These are phyloP conservation scores for Selenia dentaria DNA, from an alignment of 2,888 invertebrate genomes.

Conservation along the genomic window DNA sequence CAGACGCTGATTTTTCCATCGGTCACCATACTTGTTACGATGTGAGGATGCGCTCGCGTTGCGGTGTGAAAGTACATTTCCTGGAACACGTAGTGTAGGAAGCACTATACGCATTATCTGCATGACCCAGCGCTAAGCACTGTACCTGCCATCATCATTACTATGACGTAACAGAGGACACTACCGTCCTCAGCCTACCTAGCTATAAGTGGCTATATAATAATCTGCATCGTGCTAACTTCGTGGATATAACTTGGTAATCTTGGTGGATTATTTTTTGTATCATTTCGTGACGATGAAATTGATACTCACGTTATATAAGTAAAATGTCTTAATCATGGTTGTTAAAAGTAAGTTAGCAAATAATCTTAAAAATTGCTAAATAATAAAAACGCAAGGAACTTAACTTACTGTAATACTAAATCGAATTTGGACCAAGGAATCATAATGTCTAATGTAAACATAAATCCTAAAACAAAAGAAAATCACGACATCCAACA, in stretches of 20 bases:
- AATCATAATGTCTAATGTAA: too few species aligned
- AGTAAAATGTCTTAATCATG: neutral
- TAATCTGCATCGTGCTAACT: slow-evolving; percentile 3
- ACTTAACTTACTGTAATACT: too few species aligned
- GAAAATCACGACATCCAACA: too few species aligned
- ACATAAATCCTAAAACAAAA: too few species aligned
- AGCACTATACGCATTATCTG: slow-evolving; percentile 49
- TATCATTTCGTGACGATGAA: neutral
- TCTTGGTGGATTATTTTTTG: slow-evolving; percentile 4
- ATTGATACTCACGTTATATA: neutral
- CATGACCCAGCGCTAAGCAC: slow-evolving; percentile 45
- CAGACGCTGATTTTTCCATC: neutral
- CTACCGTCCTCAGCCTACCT: slow-evolving; percentile 24
- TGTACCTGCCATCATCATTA: slow-evolving; percentile 55
- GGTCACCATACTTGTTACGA: slow-evolving; percentile 4
- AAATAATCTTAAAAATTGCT: too few species aligned
- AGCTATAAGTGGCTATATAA: too few species aligned
- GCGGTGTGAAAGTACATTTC: slow-evolving; percentile 62
- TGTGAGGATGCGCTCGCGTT: slow-evolving; percentile 38
- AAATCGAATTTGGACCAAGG: too few species aligned
- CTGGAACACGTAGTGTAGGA: slow-evolving; percentile 52
- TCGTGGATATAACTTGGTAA: slow-evolving; percentile 11
- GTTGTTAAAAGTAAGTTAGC: too few species aligned
- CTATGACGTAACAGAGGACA: slow-evolving; percentile 51
- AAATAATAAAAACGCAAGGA: too few species aligned